Conservation (phyloP, 2,888 invertebrate genomes). For the Chrysodeixis includens region DNA sequence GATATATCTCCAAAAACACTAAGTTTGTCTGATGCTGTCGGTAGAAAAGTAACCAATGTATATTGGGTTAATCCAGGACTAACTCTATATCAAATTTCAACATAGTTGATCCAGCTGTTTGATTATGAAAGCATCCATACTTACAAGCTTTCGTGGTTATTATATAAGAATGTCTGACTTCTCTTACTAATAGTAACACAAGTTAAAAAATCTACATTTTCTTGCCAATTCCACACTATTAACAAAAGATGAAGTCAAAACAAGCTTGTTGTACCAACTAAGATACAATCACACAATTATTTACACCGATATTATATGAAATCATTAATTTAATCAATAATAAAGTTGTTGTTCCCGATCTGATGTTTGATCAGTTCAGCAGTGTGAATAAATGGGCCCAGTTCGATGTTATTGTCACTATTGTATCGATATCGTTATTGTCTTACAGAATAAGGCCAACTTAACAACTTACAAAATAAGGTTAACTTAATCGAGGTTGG, state of each 20-base stretch:
- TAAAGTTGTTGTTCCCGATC: conserved; percentile 48
- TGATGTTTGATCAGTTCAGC: conserved; percentile 38
- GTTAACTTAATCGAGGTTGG: neutral
- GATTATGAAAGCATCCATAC: no score
- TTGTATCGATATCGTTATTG: conserved; percentile 14
- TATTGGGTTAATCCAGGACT: no score
- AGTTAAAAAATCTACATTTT: neutral
- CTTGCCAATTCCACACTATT: neutral
- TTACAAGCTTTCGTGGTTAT: no score
- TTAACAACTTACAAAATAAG: no score
- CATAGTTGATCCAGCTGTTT: no score
- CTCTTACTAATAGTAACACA: no score
- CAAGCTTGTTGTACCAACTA: neutral
- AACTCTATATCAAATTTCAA: no score
- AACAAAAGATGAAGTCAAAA: neutral
- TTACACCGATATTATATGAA: neutral
- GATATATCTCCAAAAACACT: no score
- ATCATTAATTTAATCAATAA: conserved; percentile 16
- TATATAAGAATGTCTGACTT: no score
- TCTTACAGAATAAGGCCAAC: neutral
- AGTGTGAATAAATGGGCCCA: conserved; percentile 33
- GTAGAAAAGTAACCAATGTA: no score
- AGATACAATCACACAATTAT: neutral
- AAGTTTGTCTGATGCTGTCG: no score
- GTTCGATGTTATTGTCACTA: conserved; percentile 27